Conservation (phyloP, 2,113 vertebrate species). For the Anthoscopus minutus region DNA sequence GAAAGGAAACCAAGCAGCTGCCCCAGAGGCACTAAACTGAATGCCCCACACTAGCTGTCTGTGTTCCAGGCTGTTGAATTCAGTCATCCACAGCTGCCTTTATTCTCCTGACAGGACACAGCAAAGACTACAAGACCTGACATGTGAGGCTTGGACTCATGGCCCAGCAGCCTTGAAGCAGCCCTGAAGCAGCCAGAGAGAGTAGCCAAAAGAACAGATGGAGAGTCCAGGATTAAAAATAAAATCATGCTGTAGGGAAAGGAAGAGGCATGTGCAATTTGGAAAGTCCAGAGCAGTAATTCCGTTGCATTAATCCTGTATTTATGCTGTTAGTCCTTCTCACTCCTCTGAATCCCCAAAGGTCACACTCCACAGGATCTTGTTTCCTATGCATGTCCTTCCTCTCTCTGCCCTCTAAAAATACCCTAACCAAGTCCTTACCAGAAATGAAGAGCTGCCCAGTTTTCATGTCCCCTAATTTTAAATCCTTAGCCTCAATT, state of each 20-base stretch:
- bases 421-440: neutral
- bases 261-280: constrained; percentile 17
- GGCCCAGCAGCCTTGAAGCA: constrained; percentile 37
- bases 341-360: constrained; percentile 1
- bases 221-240: constrained; percentile 51
- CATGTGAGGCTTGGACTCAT: neutral
- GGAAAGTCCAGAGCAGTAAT: constrained; percentile 14
- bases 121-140: constrained; percentile 39
- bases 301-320: neutral
- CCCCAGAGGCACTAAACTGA: neutral
- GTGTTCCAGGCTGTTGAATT: neutral
- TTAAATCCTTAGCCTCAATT: neutral
- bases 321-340: neutral
- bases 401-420: neutral
- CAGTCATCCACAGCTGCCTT: neutral
- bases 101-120: neutral
- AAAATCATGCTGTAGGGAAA: constrained; percentile 38
- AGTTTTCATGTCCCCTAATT: neutral
- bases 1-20: neutral
- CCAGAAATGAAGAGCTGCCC: neutral
- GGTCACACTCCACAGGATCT: neutral
- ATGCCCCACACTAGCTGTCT: neutral
- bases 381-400: neutral
- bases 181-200: constrained; percentile 51
- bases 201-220: constrained; percentile 52